Base-by-base conservation (phyloP, 64 coral and sea anemone genomes). In the Porites australiensis region DNA sequence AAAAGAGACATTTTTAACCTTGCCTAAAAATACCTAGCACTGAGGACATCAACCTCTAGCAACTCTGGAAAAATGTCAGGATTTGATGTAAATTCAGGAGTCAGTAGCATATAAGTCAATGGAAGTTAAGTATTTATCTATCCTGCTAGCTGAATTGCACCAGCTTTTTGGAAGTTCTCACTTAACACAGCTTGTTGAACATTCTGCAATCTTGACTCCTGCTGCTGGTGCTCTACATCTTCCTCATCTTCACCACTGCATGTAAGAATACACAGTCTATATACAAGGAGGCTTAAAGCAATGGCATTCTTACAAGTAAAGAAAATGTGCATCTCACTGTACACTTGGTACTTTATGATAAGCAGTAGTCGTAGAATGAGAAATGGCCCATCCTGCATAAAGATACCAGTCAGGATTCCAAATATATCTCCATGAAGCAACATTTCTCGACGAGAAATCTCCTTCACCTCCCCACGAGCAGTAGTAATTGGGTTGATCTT, bases 251-350 rank as follows among this genome's bases (percentile, higher is more conserved):
- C 90, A 23, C 98, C 98, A 86, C 78, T 96, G 27, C 98, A 99
- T 6, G 94, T 99, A 16, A 99, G 84, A 83, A 99, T 96, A 79
- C 98, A 99, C 58, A 99, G 83, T 58, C 98, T 86, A 77, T 99
- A 99, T 23, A 99, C 92, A 63, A 99, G 87, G 44, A 99, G 73
- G 53, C 88, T 90, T 54, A 99, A 75, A 0, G 98, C 94, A 91
- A 99, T 99, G 50, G 98, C 98, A 92, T 99, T 99, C 79, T 99
- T 99, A 67, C 94, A 96, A 4, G 92, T 96, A 45, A 96, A 99
- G 87, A 99, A 99, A 55, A 99, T 96, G 57, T 99, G 98, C 98
- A 99, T 99, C 77, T 99, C 98, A 58, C 98, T 99, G 43, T 91
- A 90, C 8, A 99, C 94, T 27, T 74, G 50, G 74, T 96, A 96